These are phyloP conservation scores for Lindbergichthys nudifrons DNA, from an alignment of 2,797 vertebrate species.

Conservation along the genomic window DNA sequence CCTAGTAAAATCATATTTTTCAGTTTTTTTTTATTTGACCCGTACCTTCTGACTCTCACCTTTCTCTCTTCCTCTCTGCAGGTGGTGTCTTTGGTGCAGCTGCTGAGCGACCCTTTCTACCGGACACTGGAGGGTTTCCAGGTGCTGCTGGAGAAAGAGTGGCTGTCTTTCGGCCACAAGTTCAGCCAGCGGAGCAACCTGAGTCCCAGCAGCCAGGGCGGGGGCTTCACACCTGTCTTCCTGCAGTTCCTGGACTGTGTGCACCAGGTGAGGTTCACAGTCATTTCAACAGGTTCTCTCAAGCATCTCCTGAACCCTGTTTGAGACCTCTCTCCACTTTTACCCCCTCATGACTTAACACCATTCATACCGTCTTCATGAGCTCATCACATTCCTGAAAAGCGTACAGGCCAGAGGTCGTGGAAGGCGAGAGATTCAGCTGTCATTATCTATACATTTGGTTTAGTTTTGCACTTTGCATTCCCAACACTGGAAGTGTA, in stretches of 20 bases:
- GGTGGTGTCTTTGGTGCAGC: constrained; percentile 95
- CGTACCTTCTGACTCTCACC: background rate
- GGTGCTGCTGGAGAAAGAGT: constrained; percentile 96
- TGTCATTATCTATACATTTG: constrained; percentile 67
- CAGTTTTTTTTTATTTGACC: background rate
- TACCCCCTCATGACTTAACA: constrained; percentile 13
- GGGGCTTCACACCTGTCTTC: constrained; percentile 95
- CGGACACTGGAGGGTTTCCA: constrained; percentile 97
- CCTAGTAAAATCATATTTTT: background rate
- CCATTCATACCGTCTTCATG: constrained; percentile 53
- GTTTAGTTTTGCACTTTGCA: constrained; percentile 62
- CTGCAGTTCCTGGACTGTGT: constrained; percentile 98
- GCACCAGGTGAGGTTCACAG: constrained; percentile 89
- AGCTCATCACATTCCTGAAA: constrained; percentile 75
- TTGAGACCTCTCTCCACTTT: constrained; percentile 31
- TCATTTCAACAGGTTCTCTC: background rate
- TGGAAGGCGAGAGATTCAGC: constrained; percentile 48
- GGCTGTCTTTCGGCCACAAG: constrained; percentile 98
- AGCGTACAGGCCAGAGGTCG: constrained; percentile 25
- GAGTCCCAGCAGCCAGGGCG: constrained; percentile 93
- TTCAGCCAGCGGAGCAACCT: constrained; percentile 96
- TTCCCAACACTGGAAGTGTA: constrained; percentile 49
- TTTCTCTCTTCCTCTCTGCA: constrained; percentile 66
- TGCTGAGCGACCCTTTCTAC: constrained; percentile 97
- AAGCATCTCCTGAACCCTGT: background rate